These are phyloP conservation scores for Cryptus viduatorius DNA, from an alignment of 2,888 invertebrate species.

Conservation along the genomic window DNA sequence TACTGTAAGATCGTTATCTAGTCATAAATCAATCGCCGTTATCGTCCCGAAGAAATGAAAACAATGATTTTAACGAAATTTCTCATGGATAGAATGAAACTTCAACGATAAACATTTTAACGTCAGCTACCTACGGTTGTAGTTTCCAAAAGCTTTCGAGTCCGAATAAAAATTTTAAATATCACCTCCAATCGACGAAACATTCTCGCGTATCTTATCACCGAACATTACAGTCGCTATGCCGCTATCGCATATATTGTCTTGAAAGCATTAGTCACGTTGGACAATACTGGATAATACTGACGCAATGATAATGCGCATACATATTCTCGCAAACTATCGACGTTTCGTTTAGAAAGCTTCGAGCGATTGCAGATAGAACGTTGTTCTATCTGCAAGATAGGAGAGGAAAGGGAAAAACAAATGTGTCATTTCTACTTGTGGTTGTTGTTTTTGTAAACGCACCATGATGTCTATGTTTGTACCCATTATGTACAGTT, in stretches of 20 bases:
- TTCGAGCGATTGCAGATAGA: background rate
- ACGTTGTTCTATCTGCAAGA: no score
- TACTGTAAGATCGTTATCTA: no score
- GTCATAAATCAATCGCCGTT: no score
- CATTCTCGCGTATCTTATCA: slow-evolving; percentile 51
- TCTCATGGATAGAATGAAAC: no score
- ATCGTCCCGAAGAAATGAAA: no score
- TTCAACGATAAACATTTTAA: background rate
- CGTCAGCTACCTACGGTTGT: background rate
- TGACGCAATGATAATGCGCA: background rate
- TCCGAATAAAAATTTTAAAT: slow-evolving; percentile 8
- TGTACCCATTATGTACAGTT: slow-evolving; percentile 93
- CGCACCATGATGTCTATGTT: slow-evolving; percentile 93
- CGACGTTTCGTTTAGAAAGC: background rate
- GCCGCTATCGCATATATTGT: background rate
- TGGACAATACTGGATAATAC: slow-evolving; percentile 30
- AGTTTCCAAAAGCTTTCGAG: background rate
- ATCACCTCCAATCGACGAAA: background rate
- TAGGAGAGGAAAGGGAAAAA: background rate
- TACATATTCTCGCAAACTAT: slow-evolving; percentile 22
- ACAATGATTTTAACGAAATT: no score
- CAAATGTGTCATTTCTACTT: background rate
- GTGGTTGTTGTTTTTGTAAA: background rate
- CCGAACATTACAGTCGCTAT: background rate
- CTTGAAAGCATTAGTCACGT: slow-evolving; percentile 37